These are phyloP conservation scores for Epicampocera succincta DNA, from an alignment of 2,888 invertebrate genomes.

Conservation along the genomic window DNA sequence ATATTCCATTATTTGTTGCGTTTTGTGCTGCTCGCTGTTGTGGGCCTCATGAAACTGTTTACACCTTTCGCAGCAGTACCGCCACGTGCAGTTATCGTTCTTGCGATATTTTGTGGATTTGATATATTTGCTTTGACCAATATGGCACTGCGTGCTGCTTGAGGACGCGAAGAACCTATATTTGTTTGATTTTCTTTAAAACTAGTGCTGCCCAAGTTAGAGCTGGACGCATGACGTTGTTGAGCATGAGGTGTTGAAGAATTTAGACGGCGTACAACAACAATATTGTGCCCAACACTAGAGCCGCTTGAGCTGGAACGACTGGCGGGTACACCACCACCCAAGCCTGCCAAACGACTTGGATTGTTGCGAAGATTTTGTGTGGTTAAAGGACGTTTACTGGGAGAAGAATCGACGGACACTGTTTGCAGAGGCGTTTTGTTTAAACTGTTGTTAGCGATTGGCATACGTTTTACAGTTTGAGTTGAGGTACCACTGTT, in stretches of 20 bases:
- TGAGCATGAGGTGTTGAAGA: slow-evolving; percentile 79
- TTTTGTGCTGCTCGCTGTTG: slow-evolving; percentile 91
- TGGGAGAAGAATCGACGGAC: slow-evolving; percentile 79
- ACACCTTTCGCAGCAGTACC: slow-evolving; percentile 76
- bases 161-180: slow-evolving; percentile 66
- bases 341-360: slow-evolving; percentile 72
- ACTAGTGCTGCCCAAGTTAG: slow-evolving; percentile 79
- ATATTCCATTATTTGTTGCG: slow-evolving; percentile 75
- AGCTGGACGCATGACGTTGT: slow-evolving; percentile 82
- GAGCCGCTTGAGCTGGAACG: slow-evolving; percentile 85
- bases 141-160: slow-evolving; percentile 76
- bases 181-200: slow-evolving; percentile 81
- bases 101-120: slow-evolving; percentile 66
- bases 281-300: slow-evolving; percentile 83
- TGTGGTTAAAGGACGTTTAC: slow-evolving; percentile 83
- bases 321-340: slow-evolving; percentile 83
- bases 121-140: slow-evolving; percentile 77
- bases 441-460: slow-evolving; percentile 68
- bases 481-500: slow-evolving; percentile 90
- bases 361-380: slow-evolving; percentile 77
- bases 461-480: slow-evolving; percentile 88
- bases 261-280: slow-evolving; percentile 73
- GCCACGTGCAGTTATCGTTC: slow-evolving; percentile 58
- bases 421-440: slow-evolving; percentile 79
- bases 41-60: slow-evolving; percentile 92